These are phyloP conservation scores for Phyllotreta striolata DNA, from an alignment of 2,888 invertebrate genomes.

Conservation along the genomic window DNA sequence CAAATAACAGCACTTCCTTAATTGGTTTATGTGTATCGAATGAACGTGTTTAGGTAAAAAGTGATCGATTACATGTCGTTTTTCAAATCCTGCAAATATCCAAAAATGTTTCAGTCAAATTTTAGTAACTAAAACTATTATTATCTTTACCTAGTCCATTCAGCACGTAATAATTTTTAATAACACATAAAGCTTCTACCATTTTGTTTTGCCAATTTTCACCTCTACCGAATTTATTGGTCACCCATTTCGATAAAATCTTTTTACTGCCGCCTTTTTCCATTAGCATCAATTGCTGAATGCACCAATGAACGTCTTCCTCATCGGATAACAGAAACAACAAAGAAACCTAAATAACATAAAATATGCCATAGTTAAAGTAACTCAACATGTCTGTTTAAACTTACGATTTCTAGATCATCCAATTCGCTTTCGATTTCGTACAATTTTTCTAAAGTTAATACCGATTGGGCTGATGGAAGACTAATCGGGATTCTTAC, in stretches of 20 bases:
- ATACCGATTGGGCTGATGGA: conserved; percentile 30
- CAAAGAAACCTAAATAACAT: conserved; percentile 50
- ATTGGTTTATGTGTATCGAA: conserved; percentile 57
- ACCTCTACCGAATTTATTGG: conserved; percentile 43
- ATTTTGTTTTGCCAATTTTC: conserved; percentile 61
- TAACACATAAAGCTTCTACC: conserved; percentile 65
- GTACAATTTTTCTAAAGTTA: conserved; percentile 53
- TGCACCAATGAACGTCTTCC: conserved; percentile 11
- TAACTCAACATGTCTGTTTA: background rate
- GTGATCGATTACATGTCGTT: conserved; percentile 38
- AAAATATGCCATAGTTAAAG: background rate
- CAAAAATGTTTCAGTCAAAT: background rate
- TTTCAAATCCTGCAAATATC: conserved; percentile 45
- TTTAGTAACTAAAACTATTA: background rate
- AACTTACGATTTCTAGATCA: conserved; percentile 60
- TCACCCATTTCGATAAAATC: conserved; percentile 53
- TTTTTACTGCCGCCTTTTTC: conserved; percentile 23
- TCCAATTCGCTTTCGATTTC: conserved; percentile 62
- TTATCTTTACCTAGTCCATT: conserved; percentile 41
- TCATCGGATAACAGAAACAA: conserved; percentile 37
- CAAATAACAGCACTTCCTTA: conserved; percentile 61
- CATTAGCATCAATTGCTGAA: conserved; percentile 22
- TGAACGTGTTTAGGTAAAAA: conserved; percentile 44
- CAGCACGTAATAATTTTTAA: conserved; percentile 58
- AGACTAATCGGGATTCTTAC: conserved; percentile 20